phyloP scores from a whole-genome alignment of 2,888 invertebrate species.

The Heterodera filipjevi region DNA sequence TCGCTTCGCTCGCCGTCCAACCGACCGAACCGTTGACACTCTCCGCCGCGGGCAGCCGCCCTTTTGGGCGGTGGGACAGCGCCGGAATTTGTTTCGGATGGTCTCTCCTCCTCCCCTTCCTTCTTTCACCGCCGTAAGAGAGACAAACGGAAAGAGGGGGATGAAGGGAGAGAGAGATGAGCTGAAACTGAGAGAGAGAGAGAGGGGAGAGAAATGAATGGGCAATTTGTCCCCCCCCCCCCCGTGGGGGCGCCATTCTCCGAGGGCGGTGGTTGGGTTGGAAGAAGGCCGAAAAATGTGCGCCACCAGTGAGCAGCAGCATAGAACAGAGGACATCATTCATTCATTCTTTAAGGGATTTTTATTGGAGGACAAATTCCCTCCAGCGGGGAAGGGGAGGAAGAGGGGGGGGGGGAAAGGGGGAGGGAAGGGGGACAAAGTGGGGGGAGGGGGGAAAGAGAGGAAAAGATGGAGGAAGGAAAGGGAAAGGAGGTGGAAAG shows the following conservation, averaged over 20 bases:
- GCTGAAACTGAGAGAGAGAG: neutral
- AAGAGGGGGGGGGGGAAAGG: neutral
- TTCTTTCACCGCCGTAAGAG: neutral
- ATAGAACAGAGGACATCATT: neutral
- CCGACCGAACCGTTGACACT: neutral
- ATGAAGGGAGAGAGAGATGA: neutral
- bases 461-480: neutral
- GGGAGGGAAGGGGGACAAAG: neutral
- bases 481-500: neutral
- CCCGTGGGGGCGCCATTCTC: neutral
- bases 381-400: neutral
- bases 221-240: conserved; percentile 18
- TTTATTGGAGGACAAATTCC: neutral
- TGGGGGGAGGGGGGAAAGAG: neutral
- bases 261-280: neutral
- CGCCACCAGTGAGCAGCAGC: neutral
- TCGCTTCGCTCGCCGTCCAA: neutral
- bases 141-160: conserved; percentile 1
- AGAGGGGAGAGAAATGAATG: conserved; percentile 2
- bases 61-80: neutral
- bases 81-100: conserved; percentile 4
- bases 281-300: neutral
- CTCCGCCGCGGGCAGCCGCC: neutral
- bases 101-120: neutral
- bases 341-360: neutral